phyloP scores from a whole-genome alignment of 2,888 invertebrate genomes.

The Parapristionchus giblindavisi region DNA sequence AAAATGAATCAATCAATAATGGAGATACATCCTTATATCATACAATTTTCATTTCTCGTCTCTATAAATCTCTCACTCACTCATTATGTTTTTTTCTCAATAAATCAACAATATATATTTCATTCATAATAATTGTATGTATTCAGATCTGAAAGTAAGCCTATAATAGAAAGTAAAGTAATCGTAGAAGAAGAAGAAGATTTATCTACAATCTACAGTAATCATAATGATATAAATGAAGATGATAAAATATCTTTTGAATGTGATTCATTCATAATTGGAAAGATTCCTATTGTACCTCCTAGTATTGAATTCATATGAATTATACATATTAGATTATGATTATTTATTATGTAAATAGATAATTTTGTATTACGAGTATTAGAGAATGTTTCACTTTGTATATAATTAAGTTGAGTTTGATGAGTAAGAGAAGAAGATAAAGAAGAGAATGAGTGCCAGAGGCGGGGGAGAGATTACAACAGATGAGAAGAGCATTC shows the following conservation, averaged over 20 bases:
- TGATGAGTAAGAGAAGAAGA: constrained; percentile 24
- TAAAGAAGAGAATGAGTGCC: not conserved
- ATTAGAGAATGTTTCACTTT: not conserved
- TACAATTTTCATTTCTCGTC: no score
- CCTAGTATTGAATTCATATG: constrained; percentile 7
- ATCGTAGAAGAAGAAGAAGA: not conserved
- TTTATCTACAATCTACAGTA: constrained; percentile 3
- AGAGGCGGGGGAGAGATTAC: constrained; percentile 22
- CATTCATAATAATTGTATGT: no score
- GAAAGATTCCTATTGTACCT: not conserved
- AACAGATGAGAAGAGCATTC: constrained; percentile 13
- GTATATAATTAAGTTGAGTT: constrained; percentile 18
- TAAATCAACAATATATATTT: no score
- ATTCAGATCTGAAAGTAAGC: no score
- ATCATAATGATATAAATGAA: not conserved
- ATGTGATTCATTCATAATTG: constrained; percentile 1
- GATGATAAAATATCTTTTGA: constrained; percentile 7
- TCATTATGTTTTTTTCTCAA: no score
- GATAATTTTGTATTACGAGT: not conserved
- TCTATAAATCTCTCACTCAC: no score
- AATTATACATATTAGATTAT: not conserved
- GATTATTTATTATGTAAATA: not conserved
- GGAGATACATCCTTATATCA: no score
- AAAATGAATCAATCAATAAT: no score
- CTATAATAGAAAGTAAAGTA: not conserved